Base-by-base conservation (phyloP, 2,888 invertebrate species). In the Neoaliturus tenellus region DNA sequence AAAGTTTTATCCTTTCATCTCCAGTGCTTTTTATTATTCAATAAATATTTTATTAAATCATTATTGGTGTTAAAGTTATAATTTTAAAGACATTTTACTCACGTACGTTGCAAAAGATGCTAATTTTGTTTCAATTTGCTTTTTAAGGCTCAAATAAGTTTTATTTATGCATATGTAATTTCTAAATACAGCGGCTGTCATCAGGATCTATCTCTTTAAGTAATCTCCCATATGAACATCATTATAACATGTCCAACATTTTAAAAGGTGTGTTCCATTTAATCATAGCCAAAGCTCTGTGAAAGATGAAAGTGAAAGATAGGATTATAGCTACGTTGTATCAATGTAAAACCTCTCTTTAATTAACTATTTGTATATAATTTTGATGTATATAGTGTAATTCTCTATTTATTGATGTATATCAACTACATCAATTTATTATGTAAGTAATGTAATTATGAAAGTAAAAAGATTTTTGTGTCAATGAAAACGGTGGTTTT, bases 401-500 rank as follows among this genome's bases (percentile, higher is more conserved):
- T 48, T 78, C 55, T 78, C 48, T 2, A 55, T 55, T 78, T 55
- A 55, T 55, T 48, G 44, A 78, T 82, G 82, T 82, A 82, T 82
- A 73, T 82, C 73, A 71, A 82, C 69, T 73, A 55, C 71, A 82
- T 51, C 35, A 48, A 20, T 33, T 41, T 51, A 82, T 10, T 73
- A 51, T 82, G 73, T 82, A 82, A 82, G 73, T 82, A 82, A 73
- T 82, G 82, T 82, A 82, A 82, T 82, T 82, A 82, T 73, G 55
- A 55, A 73, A 82, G 73, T 71, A 73, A 82, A 82, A 55, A 39
- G 71, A 55, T 80, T 78, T 82, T 83, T 83, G 78, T 67, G 58
- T 39, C 73, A 67, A 62, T 84, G 71, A 67, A n/a, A 69, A 58
- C 41, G 44, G 48, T 81, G 83, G 71, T 83, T 44, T 81, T 58